A percentile compares a stretch with the other conserved stretches of the same genome.
phyloP scores from a whole-genome alignment of 2,797 vertebrate species.

The Gephyroberyx darwinii region DNA sequence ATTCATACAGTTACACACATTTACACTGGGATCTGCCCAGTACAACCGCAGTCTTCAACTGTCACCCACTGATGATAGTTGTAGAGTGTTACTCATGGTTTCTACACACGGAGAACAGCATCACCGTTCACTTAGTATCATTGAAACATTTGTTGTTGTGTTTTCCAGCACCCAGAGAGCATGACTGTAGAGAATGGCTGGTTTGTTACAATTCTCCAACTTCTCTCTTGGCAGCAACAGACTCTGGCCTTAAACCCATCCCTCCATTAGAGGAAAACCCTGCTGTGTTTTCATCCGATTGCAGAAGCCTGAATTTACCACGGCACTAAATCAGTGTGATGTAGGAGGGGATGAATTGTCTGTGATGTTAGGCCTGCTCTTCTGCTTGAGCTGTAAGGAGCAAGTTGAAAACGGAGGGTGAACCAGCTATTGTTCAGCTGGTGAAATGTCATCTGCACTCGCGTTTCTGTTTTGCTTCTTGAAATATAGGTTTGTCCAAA shows the following conservation, averaged over 20 bases:
- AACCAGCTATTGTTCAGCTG: conserved; percentile 46
- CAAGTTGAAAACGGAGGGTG: conserved; percentile 52
- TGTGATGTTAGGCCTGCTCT: no score
- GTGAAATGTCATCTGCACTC: conserved; percentile 51
- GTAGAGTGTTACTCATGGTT: background rate
- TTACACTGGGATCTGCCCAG: conserved; percentile 18
- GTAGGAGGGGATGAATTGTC: background rate
- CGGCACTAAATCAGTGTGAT: background rate
- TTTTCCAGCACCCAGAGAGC: background rate
- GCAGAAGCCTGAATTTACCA: conserved; percentile 9
- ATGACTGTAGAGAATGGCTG: background rate
- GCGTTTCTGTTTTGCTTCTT: conserved; percentile 42
- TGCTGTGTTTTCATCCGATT: conserved; percentile 3
- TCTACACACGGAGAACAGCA: background rate
- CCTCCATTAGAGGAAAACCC: background rate
- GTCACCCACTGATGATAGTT: no score
- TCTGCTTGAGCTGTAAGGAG: background rate
- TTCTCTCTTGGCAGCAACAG: background rate
- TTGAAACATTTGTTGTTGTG: background rate
- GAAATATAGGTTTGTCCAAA: conserved; percentile 45
- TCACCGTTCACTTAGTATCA: background rate
- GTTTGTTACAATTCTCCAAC: background rate
- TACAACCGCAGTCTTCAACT: no score
- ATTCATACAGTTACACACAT: background rate
- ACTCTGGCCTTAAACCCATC: background rate